These are phyloP conservation scores for Festucalex cinctus DNA, from an alignment of 2,113 vertebrate species.

Conservation along the genomic window DNA sequence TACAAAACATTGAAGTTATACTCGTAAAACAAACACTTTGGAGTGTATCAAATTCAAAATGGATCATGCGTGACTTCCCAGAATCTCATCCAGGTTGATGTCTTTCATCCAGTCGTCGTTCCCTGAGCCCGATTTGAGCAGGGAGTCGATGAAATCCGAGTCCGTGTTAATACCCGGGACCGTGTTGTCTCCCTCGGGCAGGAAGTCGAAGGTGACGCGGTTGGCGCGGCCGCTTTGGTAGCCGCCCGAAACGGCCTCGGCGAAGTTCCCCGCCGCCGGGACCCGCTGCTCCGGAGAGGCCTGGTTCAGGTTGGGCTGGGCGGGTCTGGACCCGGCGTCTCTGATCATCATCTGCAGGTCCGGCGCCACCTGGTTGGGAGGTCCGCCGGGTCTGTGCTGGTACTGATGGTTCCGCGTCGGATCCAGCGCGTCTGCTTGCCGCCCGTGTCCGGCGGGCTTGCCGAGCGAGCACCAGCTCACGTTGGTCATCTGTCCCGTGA, in stretches of 20 bases:
- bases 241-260: constrained; percentile 66
- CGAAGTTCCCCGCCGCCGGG: constrained; percentile 69
- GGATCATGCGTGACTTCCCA: constrained; percentile 81
- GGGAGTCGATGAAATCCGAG: constrained; percentile 94
- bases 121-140: constrained; percentile 92
- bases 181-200: constrained; percentile 86
- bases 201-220: constrained; percentile 87
- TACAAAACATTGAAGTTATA: constrained; percentile 77
- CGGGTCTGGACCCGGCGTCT: constrained; percentile 74
- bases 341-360: constrained; percentile 80
- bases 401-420: constrained; percentile 77
- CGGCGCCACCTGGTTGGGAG: constrained; percentile 78
- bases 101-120: constrained; percentile 99
- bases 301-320: constrained; percentile 78
- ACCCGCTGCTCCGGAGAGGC: constrained; percentile 76
- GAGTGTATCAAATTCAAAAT: constrained; percentile 56
- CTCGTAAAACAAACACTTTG: constrained; percentile 56
- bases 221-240: constrained; percentile 81
- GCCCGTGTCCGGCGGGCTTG: constrained; percentile 48
- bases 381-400: constrained; percentile 73
- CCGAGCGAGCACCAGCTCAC: constrained; percentile 79
- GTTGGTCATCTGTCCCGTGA: constrained; percentile 73
- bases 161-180: constrained; percentile 89
- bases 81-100: constrained; percentile 96
- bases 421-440: constrained; percentile 57